Percentiles rank a stretch among this genome's conserved stretches.
Evolutionary conservation across 2,888 invertebrate genomes (phyloP).

Genomic region (Panzeria rudis): DNA sequence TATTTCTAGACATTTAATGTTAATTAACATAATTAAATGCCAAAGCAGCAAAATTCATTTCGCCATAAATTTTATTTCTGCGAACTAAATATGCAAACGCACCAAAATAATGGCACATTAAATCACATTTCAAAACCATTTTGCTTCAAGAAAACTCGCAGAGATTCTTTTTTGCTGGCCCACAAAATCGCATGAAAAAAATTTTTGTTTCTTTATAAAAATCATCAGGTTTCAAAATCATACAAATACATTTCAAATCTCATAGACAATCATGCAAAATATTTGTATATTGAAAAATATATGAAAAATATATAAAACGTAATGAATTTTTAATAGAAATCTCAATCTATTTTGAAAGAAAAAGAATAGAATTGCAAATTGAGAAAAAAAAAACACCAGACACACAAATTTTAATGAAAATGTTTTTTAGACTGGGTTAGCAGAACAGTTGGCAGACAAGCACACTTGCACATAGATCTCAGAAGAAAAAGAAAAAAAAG

Average conservation of each 20-base stretch:
- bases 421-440: constrained; percentile 66
- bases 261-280: constrained; percentile 26
- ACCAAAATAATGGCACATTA: constrained; percentile 32
- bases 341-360: constrained; percentile 14
- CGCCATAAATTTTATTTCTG: constrained; percentile 54
- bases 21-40: constrained; percentile 63
- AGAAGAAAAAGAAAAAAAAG: neutral
- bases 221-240: constrained; percentile 73
- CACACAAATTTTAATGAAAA: constrained; percentile 10
- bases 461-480: neutral
- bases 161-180: constrained; percentile 15
- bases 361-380: constrained; percentile 61
- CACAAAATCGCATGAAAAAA: constrained; percentile 38
- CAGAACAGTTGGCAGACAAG: constrained; percentile 61
- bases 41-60: constrained; percentile 41
- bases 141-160: neutral
- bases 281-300: constrained; percentile 23
- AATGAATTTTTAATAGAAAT: constrained; percentile 27
- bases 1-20: constrained; percentile 47
- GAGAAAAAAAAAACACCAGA: constrained; percentile 20
- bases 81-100: neutral
- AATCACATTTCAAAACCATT: constrained; percentile 44
- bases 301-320: constrained; percentile 14
- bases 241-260: constrained; percentile 8
- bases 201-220: constrained; percentile 34